Base-by-base conservation (phyloP, 2,113 vertebrate genomes). In the Neodontobutis hainanensis region DNA sequence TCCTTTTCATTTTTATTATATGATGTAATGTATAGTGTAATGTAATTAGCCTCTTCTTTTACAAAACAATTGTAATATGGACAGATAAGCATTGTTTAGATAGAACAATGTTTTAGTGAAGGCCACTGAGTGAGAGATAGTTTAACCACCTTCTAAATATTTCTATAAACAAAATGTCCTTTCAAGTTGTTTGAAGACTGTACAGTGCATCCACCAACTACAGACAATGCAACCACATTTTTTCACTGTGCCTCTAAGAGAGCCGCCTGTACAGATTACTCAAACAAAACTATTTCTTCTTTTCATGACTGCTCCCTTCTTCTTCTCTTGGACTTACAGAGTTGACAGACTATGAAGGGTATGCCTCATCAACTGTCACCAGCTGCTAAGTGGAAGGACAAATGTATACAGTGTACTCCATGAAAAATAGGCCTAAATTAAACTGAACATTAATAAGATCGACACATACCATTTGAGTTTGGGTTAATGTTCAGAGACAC, bases 121-220 rank as follows among this genome's bases (percentile, higher is more conserved):
- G 27, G 0, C 1, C 36, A 27, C 11, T 55, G 38, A 27, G 55
- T n/a, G 12, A 15, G 53, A 58, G 53, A 36, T 15, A 32, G 48
- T 27, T 58, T 10, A 14, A 32, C 43, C 3, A 35, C 47, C n/a
- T 47, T 49, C 5, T 34, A 1, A 46, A 8, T 14, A 35, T 40
- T 8, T 47, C 43, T 71, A 49, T 34, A 65, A 61, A 80, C 73
- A 75, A 67, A 78, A 84, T 75, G 76, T 86, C 70, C 68, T 57
- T 81, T 71, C 79, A 82, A 80, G 70, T 68, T 65, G 19, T 70
- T 78, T 61, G 48, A 61, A 65, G 35, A 83, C 65, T 52, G 59
- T 14, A 50, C 59, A 64, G 61, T 14, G 52, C 49, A 75, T 65
- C 65, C 72, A 73, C 61, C 74, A 58, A 75, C 70, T 9, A 15